These are phyloP conservation scores for Cyclura pinguis DNA, from an alignment of 2,797 vertebrate genomes.

Conservation along the genomic window DNA sequence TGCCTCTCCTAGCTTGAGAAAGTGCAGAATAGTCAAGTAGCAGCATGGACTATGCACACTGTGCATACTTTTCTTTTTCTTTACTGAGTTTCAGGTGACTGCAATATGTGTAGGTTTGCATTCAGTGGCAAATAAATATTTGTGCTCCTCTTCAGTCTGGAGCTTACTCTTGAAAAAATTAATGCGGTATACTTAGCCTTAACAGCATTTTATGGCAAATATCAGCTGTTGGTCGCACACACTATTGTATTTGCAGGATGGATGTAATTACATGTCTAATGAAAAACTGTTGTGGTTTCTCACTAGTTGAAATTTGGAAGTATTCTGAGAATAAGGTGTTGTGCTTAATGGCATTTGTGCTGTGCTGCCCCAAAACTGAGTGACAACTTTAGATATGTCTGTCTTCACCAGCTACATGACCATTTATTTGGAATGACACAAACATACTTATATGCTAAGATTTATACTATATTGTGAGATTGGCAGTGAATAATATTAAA, in stretches of 20 bases:
- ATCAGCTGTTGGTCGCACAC: slow-evolving; percentile 31
- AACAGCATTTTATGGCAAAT: slow-evolving; percentile 26
- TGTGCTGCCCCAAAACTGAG: slow-evolving; percentile 42
- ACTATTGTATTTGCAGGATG: slow-evolving; percentile 29
- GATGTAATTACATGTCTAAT: slow-evolving; percentile 36
- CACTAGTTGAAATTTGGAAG: slow-evolving; percentile 53
- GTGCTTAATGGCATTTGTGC: slow-evolving; percentile 41
- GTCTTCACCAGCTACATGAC: slow-evolving; percentile 22
- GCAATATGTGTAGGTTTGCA: slow-evolving; percentile 59
- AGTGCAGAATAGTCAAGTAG: slow-evolving; percentile 65
- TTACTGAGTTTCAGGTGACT: slow-evolving; percentile 51
- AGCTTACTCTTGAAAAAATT: slow-evolving; percentile 33
- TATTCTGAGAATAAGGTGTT: slow-evolving; percentile 59
- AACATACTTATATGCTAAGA: slow-evolving; percentile 44
- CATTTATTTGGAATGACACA: slow-evolving; percentile 44
- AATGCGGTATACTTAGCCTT: slow-evolving; percentile 33
- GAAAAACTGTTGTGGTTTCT: slow-evolving; percentile 58
- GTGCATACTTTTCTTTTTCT: slow-evolving; percentile 24
- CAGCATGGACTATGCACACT: slow-evolving; percentile 63
- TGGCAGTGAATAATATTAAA: slow-evolving; percentile 42
- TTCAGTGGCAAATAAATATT: slow-evolving; percentile 53
- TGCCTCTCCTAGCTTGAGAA: slow-evolving; percentile 64
- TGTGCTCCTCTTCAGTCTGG: slow-evolving; percentile 42
- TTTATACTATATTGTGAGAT: slow-evolving; percentile 33
- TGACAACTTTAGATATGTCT: slow-evolving; percentile 15